Conservation (phyloP, 1,140 invertebrate genomes). For the Cotesia chilonis region DNA sequence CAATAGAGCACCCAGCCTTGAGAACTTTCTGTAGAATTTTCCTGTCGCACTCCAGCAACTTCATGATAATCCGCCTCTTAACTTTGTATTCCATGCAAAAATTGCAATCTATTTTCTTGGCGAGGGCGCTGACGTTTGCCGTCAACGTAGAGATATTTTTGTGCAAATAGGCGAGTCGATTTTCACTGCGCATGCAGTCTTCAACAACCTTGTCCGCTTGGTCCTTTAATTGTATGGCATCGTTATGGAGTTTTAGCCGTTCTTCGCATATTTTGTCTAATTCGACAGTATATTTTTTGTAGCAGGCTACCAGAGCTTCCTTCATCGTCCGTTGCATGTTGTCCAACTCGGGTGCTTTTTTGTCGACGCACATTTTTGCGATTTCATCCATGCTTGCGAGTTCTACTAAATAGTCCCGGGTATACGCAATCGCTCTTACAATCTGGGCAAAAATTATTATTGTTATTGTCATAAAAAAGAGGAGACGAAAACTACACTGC, state of each 20-base stretch:
- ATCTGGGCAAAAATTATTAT: conserved; percentile 10
- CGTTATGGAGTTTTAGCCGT: conserved; percentile 43
- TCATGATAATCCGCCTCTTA: background rate
- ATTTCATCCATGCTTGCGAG: conserved; percentile 38
- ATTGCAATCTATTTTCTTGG: conserved; percentile 41
- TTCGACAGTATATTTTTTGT: conserved; percentile 45
- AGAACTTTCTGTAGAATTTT: conserved; percentile 38
- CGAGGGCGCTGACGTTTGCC: conserved; percentile 39
- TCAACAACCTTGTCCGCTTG: conserved; percentile 45
- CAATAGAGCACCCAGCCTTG: conserved; percentile 33
- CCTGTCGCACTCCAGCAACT: conserved; percentile 42
- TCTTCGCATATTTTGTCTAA: conserved; percentile 43
- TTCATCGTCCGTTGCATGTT: conserved; percentile 41
- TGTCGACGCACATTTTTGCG: conserved; percentile 37
- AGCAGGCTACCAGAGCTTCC: conserved; percentile 45
- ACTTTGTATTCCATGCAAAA: conserved; percentile 29
- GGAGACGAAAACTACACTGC: no score
- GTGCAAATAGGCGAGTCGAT: conserved; percentile 43
- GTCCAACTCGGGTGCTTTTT: conserved; percentile 34
- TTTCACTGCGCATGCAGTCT: conserved; percentile 39
- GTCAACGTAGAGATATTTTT: conserved; percentile 36
- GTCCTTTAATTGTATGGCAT: conserved; percentile 43
- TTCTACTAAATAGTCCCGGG: conserved; percentile 34
- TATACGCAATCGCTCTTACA: conserved; percentile 27
- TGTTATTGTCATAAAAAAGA: no score